These are phyloP conservation scores for Scyliorhinus canicula DNA, from an alignment of 2,797 vertebrate species.

Conservation along the genomic window DNA sequence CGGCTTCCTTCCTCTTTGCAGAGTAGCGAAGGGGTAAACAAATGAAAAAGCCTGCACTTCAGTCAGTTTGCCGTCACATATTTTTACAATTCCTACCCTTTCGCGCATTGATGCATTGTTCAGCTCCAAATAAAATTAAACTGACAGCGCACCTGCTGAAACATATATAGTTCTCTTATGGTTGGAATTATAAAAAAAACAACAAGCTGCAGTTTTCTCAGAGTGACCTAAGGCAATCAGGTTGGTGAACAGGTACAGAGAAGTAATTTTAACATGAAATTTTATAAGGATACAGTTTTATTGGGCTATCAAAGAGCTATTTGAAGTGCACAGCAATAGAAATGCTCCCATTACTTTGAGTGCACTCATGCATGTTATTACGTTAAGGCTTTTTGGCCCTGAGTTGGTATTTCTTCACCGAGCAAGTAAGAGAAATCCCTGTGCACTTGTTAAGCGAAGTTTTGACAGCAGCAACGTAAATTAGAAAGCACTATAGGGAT, in stretches of 20 bases:
- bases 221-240: slow-evolving; percentile 27
- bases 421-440: slow-evolving; percentile 32
- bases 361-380: slow-evolving; percentile 37
- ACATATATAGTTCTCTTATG: neutral
- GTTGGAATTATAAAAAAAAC: slow-evolving; percentile 3
- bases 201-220: slow-evolving; percentile 4
- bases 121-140: slow-evolving; percentile 2
- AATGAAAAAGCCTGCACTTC: neutral
- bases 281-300: slow-evolving; percentile 39
- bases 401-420: slow-evolving; percentile 19
- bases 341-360: slow-evolving; percentile 32
- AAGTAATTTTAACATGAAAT: slow-evolving; percentile 36
- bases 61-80: neutral
- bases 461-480: slow-evolving; percentile 32
- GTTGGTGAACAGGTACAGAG: slow-evolving; percentile 18
- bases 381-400: slow-evolving; percentile 28
- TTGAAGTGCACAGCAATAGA: slow-evolving; percentile 32
- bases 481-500: slow-evolving; percentile 36
- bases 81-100: neutral
- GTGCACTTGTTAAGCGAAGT: slow-evolving; percentile 36
- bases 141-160: slow-evolving; percentile 11
- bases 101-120: neutral
- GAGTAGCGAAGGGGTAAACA: neutral
- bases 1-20: neutral
- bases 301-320: slow-evolving; percentile 33